A percentile compares a stretch with the other conserved stretches of the same genome.
Conservation (phyloP, 1,140 invertebrate species). For the Cheumatopsyche charites region DNA sequence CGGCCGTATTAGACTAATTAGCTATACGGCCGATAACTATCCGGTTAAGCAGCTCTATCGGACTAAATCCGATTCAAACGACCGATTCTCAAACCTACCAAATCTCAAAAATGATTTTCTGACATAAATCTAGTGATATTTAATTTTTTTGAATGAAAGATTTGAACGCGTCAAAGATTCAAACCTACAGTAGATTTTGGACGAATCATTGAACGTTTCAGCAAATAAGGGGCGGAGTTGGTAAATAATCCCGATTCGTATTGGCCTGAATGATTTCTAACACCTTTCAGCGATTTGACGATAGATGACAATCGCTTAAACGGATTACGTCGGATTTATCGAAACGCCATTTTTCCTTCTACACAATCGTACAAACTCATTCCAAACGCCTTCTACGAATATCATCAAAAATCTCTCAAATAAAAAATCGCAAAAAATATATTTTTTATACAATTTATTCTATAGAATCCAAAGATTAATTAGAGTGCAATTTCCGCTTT, state of each 20-base stretch:
- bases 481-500: no score
- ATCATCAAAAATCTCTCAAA: no score
- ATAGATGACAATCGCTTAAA: neutral
- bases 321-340: neutral
- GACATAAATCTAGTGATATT: neutral
- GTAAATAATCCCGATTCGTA: conserved; percentile 21
- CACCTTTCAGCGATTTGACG: conserved; percentile 8
- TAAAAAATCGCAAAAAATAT: no score
- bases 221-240: conserved; percentile 17
- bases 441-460: no score
- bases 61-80: conserved; percentile 28
- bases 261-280: conserved; percentile 15
- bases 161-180: neutral
- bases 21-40: conserved; percentile 34
- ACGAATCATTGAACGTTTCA: neutral
- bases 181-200: neutral
- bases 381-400: no score
- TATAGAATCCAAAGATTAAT: no score
- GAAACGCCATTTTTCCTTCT: neutral
- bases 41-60: conserved; percentile 4
- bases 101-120: neutral
- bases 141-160: neutral
- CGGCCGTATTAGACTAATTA: conserved; percentile 46
- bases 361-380: neutral
- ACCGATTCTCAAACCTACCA: conserved; percentile 26